Conservation (phyloP, 2,797 vertebrate species). For the Mycteria americana region DNA sequence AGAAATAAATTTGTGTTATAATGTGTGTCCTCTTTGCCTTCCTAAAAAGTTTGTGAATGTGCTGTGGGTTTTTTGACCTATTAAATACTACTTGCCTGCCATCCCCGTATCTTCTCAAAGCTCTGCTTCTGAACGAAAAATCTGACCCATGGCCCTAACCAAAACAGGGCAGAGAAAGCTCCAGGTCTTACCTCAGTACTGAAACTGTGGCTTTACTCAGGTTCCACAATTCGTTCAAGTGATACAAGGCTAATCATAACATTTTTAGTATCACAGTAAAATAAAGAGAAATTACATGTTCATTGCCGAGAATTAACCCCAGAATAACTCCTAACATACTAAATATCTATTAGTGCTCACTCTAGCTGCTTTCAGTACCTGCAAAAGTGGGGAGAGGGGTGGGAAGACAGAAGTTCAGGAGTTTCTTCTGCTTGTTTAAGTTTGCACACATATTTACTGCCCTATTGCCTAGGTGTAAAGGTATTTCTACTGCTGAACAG, state of each 20-base stretch:
- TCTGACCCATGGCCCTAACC: background rate
- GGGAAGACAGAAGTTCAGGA: background rate
- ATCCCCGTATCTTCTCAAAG: background rate
- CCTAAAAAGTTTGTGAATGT: background rate
- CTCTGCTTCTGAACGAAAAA: background rate
- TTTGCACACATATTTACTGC: background rate
- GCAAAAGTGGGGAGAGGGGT: background rate
- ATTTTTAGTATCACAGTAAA: background rate
- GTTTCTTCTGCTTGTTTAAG: background rate
- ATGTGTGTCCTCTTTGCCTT: constrained; percentile 43
- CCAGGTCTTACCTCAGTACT: background rate
- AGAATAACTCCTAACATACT: background rate
- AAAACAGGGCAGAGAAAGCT: background rate
- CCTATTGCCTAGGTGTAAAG: background rate
- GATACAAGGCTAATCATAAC: background rate
- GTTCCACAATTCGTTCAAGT: background rate
- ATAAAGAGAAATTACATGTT: background rate
- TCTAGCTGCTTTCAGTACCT: background rate
- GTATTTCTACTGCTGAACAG: background rate
- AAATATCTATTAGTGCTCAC: background rate
- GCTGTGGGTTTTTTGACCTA: background rate
- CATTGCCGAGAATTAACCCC: background rate
- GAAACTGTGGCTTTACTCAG: background rate
- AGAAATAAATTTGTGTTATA: constrained; percentile 86
- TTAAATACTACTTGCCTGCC: background rate